Evolutionary conservation across 2,888 invertebrate species (phyloP), one percentile per base, ranked within the genome.

Genomic region (Dolichopus griseipennis): DNA sequence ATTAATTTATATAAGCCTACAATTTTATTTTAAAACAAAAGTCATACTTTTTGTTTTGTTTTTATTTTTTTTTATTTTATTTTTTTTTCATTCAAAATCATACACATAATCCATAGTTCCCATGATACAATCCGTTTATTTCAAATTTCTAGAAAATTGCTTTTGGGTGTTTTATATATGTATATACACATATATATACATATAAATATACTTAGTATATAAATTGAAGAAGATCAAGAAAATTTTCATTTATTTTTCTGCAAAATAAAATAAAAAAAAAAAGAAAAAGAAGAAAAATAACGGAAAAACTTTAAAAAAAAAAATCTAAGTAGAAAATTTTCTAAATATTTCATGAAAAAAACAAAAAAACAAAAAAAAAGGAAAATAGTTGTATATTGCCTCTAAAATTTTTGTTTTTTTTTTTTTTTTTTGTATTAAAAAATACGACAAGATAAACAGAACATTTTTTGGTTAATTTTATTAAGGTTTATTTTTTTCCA

Each of bases 231-330:
- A 41, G n/a, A 12, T 52, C 9, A 52, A 52, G 18, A 18, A 52
- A 52, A 52, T 52, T n/a, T n/a, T 52, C 52, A 52, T 52, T 52
- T 52, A 52, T 52, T 52, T 52, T 52, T 12, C 52, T 18, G 52
- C 52, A 52, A 12, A 52, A 52, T 18, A 18, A 43, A 43, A 52
- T 12, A 52, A 52, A 52, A 52, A 52, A 52, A 52, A 15, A 12
- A 52, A 15, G 5, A 52, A 52, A 52, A 18, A 52, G 1, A 52
- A 52, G 18, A 52, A 52, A 52, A 52, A 52, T 18, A 52, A 52
- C 6, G 18, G 18, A n/a, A 52, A 43, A 52, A 52, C 9, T 52
- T 52, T 18, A 52, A 27, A n/a, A n/a, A n/a, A n/a, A n/a, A n/a
- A 27, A 52, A 12, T 52, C 52, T 18, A 52, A 18, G 27, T 27